Evolutionary conservation across 2,888 invertebrate genomes (phyloP).

Genomic region (Teleiodes luculella): DNA sequence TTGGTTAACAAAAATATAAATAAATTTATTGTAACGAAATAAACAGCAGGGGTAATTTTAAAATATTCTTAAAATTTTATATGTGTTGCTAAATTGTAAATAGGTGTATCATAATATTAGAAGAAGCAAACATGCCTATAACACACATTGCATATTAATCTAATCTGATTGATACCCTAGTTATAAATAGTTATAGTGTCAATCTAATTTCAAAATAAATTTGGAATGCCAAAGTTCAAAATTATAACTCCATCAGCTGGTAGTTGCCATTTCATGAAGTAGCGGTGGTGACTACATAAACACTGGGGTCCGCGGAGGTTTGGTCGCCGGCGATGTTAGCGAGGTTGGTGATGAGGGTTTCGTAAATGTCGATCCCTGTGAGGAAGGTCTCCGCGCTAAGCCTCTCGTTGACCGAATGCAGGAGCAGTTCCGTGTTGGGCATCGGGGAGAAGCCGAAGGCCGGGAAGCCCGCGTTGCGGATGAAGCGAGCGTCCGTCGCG

Average conservation of each 20-base stretch:
- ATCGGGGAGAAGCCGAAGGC: conserved; percentile 92
- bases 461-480: conserved; percentile 85
- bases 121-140: too few relatives aligned
- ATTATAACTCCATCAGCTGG: too few relatives aligned
- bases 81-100: neutral
- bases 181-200: too few relatives aligned
- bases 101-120: neutral
- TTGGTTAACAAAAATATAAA: too few relatives aligned
- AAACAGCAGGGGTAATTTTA: too few relatives aligned
- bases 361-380: conserved; percentile 85
- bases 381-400: conserved; percentile 84
- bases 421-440: conserved; percentile 85
- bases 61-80: neutral
- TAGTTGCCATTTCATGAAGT: neutral
- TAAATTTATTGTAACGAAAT: too few relatives aligned
- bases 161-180: too few relatives aligned
- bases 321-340: conserved; percentile 21
- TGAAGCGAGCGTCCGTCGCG: conserved; percentile 86
- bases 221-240: too few relatives aligned
- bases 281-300: conserved; percentile 19
- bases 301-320: conserved; percentile 15
- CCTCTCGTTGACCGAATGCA: conserved; percentile 90
- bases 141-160: too few relatives aligned
- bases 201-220: too few relatives aligned
- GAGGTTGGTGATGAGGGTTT: conserved; percentile 57